phyloP scores from a whole-genome alignment of 2,888 invertebrate species.

The Aethes cnicana region DNA sequence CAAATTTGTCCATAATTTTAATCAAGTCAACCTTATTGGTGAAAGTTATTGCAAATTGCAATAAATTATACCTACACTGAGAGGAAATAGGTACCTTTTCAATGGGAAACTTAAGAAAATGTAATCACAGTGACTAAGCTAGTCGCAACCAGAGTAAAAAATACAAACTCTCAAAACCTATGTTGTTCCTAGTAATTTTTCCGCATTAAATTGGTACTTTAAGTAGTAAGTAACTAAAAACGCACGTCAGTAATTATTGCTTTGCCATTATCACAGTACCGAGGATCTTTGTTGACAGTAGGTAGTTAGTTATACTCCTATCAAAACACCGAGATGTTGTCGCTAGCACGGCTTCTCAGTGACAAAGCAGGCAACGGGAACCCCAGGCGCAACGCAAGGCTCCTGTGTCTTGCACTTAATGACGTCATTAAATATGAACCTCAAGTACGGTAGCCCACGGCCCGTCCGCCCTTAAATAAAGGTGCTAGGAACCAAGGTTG shows the following conservation, averaged over 20 bases:
- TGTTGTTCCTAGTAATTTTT: too few relatives aligned
- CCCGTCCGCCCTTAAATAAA: slow-evolving; percentile 30
- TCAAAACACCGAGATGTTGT: slow-evolving; percentile 24
- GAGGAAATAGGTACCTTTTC: background rate
- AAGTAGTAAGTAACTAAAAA: too few relatives aligned
- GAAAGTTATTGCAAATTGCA: too few relatives aligned
- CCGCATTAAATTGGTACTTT: too few relatives aligned
- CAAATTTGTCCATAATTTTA: too few relatives aligned
- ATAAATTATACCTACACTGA: too few relatives aligned
- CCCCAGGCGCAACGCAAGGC: slow-evolving; percentile 50
- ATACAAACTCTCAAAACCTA: too few relatives aligned
- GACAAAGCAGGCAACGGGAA: slow-evolving; percentile 48
- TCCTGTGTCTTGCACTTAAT: slow-evolving; percentile 70
- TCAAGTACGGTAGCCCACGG: slow-evolving; percentile 34
- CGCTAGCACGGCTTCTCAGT: slow-evolving; percentile 32
- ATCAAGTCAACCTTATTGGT: too few relatives aligned
- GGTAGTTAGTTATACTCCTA: slow-evolving; percentile 7
- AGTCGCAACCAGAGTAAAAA: too few relatives aligned
- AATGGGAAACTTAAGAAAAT: background rate
- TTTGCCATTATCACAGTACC: too few relatives aligned
- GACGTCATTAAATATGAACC: slow-evolving; percentile 79
- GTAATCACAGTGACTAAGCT: background rate
- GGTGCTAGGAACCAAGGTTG: background rate
- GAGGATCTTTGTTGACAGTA: too few relatives aligned
- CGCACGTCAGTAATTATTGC: too few relatives aligned